Percentiles rank a stretch among this genome's conserved stretches.
Conservation (phyloP, 2,888 invertebrate genomes). For the Conistra vaccinii region DNA sequence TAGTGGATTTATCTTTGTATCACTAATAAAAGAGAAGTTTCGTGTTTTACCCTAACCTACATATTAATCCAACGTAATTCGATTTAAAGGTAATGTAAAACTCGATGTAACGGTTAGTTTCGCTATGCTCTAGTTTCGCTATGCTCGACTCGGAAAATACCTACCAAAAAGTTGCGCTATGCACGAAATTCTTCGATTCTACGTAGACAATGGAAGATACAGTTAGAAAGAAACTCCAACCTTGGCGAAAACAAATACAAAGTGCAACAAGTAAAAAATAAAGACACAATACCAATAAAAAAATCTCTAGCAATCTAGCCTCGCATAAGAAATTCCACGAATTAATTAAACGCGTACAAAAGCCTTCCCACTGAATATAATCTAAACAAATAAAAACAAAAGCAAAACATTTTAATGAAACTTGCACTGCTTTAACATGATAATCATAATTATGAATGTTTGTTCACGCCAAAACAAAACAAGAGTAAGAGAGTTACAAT, state of each 20-base stretch:
- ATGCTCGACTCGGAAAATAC: no score
- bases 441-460: slow-evolving; percentile 70
- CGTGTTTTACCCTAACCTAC: background rate
- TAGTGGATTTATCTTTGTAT: background rate
- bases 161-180: no score
- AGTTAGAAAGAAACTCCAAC: no score
- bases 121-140: no score
- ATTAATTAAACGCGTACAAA: slow-evolving; percentile 14
- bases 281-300: background rate
- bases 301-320: background rate
- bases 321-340: background rate
- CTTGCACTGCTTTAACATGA: slow-evolving; percentile 50
- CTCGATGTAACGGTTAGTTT: no score
- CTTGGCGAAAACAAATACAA: background rate
- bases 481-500: slow-evolving; percentile 66
- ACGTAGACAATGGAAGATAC: no score
- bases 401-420: slow-evolving; percentile 26
- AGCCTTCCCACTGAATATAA: background rate
- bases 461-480: slow-evolving; percentile 67
- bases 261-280: background rate
- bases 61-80: no score
- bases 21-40: background rate
- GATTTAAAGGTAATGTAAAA: no score
- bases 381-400: slow-evolving; percentile 22
- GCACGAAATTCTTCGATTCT: no score